These are phyloP conservation scores for Luffia ferchaultella DNA, from an alignment of 2,888 invertebrate genomes.

Conservation along the genomic window DNA sequence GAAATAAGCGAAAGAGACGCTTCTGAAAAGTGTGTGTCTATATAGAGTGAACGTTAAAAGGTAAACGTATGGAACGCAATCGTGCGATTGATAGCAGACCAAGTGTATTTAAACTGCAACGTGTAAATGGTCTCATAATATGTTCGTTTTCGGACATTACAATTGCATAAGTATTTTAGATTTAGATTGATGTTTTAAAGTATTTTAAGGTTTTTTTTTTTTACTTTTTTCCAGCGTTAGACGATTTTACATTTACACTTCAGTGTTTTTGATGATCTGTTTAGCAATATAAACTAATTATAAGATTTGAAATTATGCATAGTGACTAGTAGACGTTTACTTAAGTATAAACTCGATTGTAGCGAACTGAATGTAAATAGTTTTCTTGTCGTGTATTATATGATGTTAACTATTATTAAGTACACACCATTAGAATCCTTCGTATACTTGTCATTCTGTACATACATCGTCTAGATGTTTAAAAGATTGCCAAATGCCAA, in stretches of 20 bases:
- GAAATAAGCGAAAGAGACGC: slow-evolving; percentile 26
- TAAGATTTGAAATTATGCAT: not conserved
- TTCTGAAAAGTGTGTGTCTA: not conserved
- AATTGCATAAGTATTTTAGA: not conserved
- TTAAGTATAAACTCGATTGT: not conserved
- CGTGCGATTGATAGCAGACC: not conserved
- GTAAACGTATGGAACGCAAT: too few relatives aligned
- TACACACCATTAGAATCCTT: too few relatives aligned
- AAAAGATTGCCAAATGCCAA: too few relatives aligned
- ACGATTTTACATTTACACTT: not conserved
- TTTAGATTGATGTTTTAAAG: not conserved
- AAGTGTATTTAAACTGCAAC: not conserved
- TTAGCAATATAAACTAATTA: not conserved
- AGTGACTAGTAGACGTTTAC: not conserved
- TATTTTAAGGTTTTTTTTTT: not conserved
- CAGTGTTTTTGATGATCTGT: not conserved
- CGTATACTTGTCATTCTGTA: not conserved
- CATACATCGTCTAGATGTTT: too few relatives aligned
- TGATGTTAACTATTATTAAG: not conserved
- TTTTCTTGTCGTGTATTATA: not conserved
- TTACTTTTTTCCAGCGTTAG: not conserved
- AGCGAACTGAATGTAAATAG: not conserved
- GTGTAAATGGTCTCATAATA: not conserved
- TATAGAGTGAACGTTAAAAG: not conserved
- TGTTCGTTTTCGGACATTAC: not conserved